Evolutionary conservation across 1,140 invertebrate genomes (phyloP), one percentile per base, ranked within the genome.

Genomic region (Danaus melanippus): DNA sequence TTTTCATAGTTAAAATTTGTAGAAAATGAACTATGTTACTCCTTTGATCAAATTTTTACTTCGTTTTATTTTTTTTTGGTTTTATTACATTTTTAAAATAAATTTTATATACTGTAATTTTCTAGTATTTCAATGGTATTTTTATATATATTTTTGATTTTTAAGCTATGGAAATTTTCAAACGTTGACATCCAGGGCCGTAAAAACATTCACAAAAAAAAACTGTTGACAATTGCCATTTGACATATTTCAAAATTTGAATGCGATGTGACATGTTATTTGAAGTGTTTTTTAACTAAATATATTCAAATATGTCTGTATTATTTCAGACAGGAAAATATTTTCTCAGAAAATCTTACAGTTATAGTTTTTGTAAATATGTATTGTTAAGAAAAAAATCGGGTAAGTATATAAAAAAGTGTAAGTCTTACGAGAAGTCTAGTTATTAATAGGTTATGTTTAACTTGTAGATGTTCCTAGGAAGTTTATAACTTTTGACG

Each of bases 401-500:
- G 71, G 80, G 83, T 86, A 71, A 12, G 21, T 32, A 4, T 50
- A 43, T 42, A 49, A 10, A 9, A 32, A 48, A 12, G n/a, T 39
- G 12, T 10, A 42, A 42, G 49, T 55, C 21, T 48, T 40, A 65
- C 17, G 9, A 12, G 32, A 44, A 53, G 12, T 63, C 50, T 68
- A 66, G 58, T 67, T 15, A 51, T 62, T 68, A 70, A 61, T 71
- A 79, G 78, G 79, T 84, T 86, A 81, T 82, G 65, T 79, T 58
- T 77, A 56, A 56, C 58, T 87, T 86, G 68, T 65, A 88, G 85
- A 84, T 76, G 60, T 64, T 61, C 50, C 66, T 10, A 72, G 63
- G 56, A 82, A 69, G 58, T 86, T 81, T 69, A 55, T 71, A 55
- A 77, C 64, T 17, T 88, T 88, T 60, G 83, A 87, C 46, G 83